Evolutionary conservation across 2,888 invertebrate genomes (phyloP), one percentile per base, ranked within the genome.

Genomic region (Apamea sordens): DNA sequence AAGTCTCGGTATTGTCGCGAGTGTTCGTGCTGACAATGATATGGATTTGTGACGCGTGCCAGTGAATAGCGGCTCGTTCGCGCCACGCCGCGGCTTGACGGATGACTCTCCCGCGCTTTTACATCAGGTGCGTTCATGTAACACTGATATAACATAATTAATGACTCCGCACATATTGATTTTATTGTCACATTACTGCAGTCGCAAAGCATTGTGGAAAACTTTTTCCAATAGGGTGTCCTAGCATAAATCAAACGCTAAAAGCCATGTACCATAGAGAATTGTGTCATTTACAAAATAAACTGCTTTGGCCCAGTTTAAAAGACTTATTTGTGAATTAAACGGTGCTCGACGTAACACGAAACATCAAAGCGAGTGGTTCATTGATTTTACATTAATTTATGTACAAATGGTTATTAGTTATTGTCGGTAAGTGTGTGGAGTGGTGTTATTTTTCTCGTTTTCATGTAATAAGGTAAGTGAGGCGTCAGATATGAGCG

Each of bases 71-170:
- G 90, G 86, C 90, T 90, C 93, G 95, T 94, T 93, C 94, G 94
- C 95, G 95, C 92, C 88, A 93, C 91, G 87, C 90, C 71, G 61
- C 63, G 21, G 91, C 89, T 92, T 96, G 96, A 96, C 96, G 93
- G 94, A 96, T 96, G 96, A 94, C 91, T 92, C 93, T 95, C 94
- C 93, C 95, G 94, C 95, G 93, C 92, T 94, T 94, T 94, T 90
- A 89, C 92, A 94, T 94, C 95, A 96, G 96, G 96, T 96, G 95
- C 95, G 96, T 96, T 95, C 94, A 93, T 92, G 93, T 95, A 93
- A 92, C 92, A 92, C 89, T 92, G 90, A 91, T 92, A 94, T 92
- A 93, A 93, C 90, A 90, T 89, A 91, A 90, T 90, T 91, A 91
- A 93, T 93, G 93, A 92, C 77, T 18, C 72, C 75, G 76, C 69